Base-by-base conservation (phyloP, 1,140 invertebrate species). In the Atta colombica region DNA sequence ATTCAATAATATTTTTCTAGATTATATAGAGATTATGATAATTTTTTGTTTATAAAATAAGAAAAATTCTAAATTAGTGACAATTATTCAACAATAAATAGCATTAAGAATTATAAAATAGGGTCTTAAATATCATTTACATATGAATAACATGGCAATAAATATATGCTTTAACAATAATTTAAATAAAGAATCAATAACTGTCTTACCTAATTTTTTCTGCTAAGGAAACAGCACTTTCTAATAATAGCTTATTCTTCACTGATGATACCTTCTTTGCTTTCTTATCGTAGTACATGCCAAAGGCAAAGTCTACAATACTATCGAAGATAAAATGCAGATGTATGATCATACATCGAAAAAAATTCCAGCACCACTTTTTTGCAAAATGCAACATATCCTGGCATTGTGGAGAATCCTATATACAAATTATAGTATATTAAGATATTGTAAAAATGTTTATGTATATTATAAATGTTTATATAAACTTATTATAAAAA, bases 221-320 rank as follows among this genome's bases (percentile, higher is more conserved):
- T 10, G 97, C 97, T 78, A 98, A 91, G 49, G 96, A 93, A 1
- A 95, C 93, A 10, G 97, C 97, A 92, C 97, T 98, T 88, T 97
- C 96, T 2, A 96, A 88, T 16, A 97, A 87, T 45, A 97, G 94
- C 18, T 95, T 91, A 88, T 97, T 96, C 69, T 96, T 96, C 18
- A 96, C 94, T 21, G 96, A 95, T 31, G 97, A 96, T 31, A 97
- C 95, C 49, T 92, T 94, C 89, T 96, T 92, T 68, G 94, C 95
- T 88, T 96, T 96, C 2, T 92, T 92, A 60, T 96, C 94, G 94
- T 97, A 97, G 91, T 96, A 96, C 0, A 96, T 90, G 0, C 94
- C 92, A 92, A 96, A 96, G 49, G 95, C 39, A 86, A 95, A 93
- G 78, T 96, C 95, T 45, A 96, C 87, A 4, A 95, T 8, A 58